A percentile compares a stretch with the other conserved stretches of the same genome.
Conservation (phyloP, 2,797 vertebrate species). For the Varecia variegata region DNA sequence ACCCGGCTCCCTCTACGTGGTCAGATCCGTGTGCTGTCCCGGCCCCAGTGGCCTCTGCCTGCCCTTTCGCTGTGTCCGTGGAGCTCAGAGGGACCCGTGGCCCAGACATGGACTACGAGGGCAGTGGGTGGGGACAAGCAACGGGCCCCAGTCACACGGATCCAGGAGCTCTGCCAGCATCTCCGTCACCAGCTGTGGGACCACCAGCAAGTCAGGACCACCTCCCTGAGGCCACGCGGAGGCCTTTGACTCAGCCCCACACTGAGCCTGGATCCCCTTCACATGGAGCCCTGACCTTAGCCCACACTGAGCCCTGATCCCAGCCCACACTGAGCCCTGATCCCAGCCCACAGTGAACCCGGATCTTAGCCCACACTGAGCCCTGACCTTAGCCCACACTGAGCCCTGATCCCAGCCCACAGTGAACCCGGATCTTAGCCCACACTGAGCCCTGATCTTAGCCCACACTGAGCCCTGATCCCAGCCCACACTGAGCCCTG, state of each 20-base stretch:
- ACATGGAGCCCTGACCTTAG: not conserved
- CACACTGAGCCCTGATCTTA: rapidly evolving
- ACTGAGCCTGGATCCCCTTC: not conserved
- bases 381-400: rapidly evolving
- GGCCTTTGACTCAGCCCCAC: not conserved
- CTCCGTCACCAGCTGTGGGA: not conserved
- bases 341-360: not conserved
- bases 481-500: rapidly evolving
- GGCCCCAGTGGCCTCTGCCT: not conserved
- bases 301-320: not conserved
- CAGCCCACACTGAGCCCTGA: not conserved
- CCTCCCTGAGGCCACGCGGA: not conserved
- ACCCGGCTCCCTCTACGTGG: no score
- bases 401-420: rapidly evolving
- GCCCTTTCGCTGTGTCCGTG: not conserved
- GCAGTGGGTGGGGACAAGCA: not conserved
- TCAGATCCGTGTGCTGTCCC: not conserved
- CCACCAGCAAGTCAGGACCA: not conserved
- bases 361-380: not conserved
- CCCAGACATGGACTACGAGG: rapidly evolving
- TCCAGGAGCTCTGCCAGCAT: no score
- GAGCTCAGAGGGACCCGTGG: not conserved
- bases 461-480: not conserved
- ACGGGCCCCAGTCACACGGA: rapidly evolving
- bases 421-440: rapidly evolving